Evolutionary conservation across 2,113 vertebrate species (phyloP).

Genomic region (Brachirus orientalis): DNA sequence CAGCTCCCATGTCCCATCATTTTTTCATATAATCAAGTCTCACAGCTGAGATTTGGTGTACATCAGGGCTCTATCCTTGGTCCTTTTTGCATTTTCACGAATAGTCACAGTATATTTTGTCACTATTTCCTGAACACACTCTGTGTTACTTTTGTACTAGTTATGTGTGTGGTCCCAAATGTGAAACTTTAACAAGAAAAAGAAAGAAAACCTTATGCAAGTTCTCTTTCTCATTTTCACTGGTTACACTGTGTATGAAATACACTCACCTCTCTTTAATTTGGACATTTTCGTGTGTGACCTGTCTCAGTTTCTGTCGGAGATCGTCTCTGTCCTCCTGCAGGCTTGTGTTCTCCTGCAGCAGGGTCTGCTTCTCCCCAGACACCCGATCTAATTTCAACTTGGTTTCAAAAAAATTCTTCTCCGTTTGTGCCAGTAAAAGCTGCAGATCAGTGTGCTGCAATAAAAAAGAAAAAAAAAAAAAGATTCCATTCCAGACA

Average conservation of each 20-base stretch:
- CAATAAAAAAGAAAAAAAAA: no score
- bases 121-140: not conserved
- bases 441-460: constrained; percentile 74
- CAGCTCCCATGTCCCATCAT: no score
- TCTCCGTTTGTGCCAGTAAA: constrained; percentile 69
- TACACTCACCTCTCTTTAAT: constrained; percentile 74
- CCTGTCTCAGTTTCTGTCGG: constrained; percentile 69
- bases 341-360: constrained; percentile 69
- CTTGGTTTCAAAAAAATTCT: constrained; percentile 77
- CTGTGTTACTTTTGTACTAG: not conserved
- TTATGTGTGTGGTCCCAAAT: not conserved
- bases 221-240: no score
- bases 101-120: not conserved
- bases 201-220: no score
- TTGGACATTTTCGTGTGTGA: constrained; percentile 70
- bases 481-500: no score
- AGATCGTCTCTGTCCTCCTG: constrained; percentile 71
- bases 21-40: no score
- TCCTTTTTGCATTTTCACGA: no score
- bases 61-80: constrained; percentile 1
- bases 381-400: constrained; percentile 77
- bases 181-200: not conserved
- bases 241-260: no score
- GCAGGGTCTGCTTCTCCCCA: constrained; percentile 70
- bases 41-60: not conserved